Percentiles rank a stretch among this genome's conserved stretches.
phyloP scores from a whole-genome alignment of 2,113 vertebrate genomes.

The Trogon surrucura region DNA sequence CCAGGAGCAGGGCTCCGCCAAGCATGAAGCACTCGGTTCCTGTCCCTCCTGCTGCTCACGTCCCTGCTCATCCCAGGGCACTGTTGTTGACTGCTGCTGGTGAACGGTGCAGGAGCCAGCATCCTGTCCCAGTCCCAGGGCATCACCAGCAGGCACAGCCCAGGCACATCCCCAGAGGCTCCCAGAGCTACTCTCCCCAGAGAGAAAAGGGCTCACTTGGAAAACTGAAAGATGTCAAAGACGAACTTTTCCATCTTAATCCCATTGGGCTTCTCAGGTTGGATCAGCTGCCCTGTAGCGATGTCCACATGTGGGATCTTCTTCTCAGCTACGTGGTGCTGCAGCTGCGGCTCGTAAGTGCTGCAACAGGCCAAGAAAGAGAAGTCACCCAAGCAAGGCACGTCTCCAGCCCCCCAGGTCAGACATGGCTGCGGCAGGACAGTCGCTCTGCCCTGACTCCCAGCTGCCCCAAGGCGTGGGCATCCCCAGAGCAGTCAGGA shows the following conservation, averaged over 20 bases:
- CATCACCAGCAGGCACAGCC: accelerated
- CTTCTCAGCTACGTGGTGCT: slow-evolving; percentile 96
- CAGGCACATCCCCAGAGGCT: neutral
- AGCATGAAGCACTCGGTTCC: accelerated
- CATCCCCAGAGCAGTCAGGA: neutral
- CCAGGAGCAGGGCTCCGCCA: neutral
- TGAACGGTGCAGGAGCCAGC: neutral
- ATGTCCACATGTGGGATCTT: slow-evolving; percentile 90
- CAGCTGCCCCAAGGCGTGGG: accelerated
- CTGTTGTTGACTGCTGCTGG: accelerated
- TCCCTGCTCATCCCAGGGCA: neutral
- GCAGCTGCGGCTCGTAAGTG: slow-evolving; percentile 87
- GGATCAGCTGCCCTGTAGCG: slow-evolving; percentile 80
- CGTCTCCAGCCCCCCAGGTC: neutral
- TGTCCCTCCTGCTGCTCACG: neutral
- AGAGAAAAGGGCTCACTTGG: slow-evolving; percentile 83
- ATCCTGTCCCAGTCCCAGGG: accelerated
- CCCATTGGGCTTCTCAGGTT: slow-evolving; percentile 94
- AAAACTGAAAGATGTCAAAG: slow-evolving; percentile 98
- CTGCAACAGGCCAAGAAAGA: slow-evolving; percentile 65
- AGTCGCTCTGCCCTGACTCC: neutral
- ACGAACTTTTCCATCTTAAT: slow-evolving; percentile 99
- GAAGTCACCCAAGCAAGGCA: neutral
- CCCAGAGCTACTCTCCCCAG: neutral
- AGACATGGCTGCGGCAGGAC: neutral